Evolutionary conservation across 1,140 invertebrate species (phyloP).

Genomic region (Onthophagus taurus): DNA sequence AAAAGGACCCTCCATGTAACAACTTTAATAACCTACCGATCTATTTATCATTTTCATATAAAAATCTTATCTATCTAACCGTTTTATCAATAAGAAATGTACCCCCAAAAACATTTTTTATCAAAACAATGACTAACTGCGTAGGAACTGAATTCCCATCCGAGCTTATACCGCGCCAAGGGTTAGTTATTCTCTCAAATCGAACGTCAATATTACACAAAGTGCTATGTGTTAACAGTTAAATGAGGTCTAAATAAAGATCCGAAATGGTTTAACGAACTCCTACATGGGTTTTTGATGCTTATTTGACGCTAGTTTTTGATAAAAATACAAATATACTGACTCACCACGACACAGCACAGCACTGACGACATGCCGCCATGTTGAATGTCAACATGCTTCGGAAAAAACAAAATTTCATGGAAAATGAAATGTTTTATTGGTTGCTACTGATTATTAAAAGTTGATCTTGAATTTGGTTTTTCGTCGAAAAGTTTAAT

Average conservation of each 20-base stretch:
- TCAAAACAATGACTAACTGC: constrained; percentile 12
- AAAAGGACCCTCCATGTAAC: too few species aligned
- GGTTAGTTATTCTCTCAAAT: constrained; percentile 19
- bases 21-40: too few species aligned
- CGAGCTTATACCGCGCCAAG: constrained; percentile 26
- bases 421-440: constrained; percentile 8
- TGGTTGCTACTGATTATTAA: not conserved
- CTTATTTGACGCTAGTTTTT: constrained; percentile 22
- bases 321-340: constrained; percentile 26
- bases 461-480: constrained; percentile 5
- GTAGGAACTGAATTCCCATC: constrained; percentile 10
- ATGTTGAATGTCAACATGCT: constrained; percentile 67
- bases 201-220: constrained; percentile 14
- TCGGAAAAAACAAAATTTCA: constrained; percentile 29
- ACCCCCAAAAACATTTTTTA: too few species aligned
- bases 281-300: too few species aligned
- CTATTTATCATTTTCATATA: too few species aligned
- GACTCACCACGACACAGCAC: constrained; percentile 82
- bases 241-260: too few species aligned
- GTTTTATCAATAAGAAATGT: too few species aligned
- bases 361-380: constrained; percentile 91
- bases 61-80: too few species aligned
- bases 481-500: constrained; percentile 7
- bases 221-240: too few species aligned
- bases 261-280: too few species aligned